A percentile compares a stretch with the other conserved stretches of the same genome.
phyloP scores from a whole-genome alignment of 2,113 vertebrate genomes.

The Donacobius atricapilla region DNA sequence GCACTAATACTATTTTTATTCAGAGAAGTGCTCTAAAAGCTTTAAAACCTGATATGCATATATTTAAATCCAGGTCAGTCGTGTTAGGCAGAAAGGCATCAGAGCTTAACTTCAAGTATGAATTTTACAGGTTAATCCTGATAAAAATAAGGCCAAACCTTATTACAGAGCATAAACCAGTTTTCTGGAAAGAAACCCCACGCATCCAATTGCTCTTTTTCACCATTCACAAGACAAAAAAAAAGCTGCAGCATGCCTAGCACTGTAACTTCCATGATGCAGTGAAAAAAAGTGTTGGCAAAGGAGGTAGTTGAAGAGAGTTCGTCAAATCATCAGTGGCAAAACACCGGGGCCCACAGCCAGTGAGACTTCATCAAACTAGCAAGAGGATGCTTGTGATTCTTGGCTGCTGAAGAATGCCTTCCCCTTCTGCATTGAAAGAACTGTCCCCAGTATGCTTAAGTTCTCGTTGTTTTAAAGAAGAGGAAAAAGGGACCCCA shows the following conservation, averaged over 20 bases:
- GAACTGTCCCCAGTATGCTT: neutral
- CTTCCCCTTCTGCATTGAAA: neutral
- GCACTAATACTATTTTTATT: constrained; percentile 3
- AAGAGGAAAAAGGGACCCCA: neutral
- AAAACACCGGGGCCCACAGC: neutral
- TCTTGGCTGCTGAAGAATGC: neutral
- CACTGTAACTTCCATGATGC: neutral
- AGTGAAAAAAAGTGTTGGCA: neutral
- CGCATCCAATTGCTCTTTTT: constrained; percentile 1
- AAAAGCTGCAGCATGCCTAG: neutral
- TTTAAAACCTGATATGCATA: constrained; percentile 50
- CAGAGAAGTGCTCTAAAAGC: constrained; percentile 21
- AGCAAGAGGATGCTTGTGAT: neutral
- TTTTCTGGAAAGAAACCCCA: constrained; percentile 27
- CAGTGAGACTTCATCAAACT: neutral
- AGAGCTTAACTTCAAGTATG: constrained; percentile 44
- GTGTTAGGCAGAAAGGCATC: constrained; percentile 38
- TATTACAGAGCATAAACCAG: constrained; percentile 6
- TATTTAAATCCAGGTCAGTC: constrained; percentile 42
- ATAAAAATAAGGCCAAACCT: constrained; percentile 30
- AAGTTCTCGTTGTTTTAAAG: neutral
- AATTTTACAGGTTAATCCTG: constrained; percentile 57
- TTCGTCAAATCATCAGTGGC: neutral
- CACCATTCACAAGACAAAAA: neutral
- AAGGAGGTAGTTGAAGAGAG: neutral